These are phyloP conservation scores for Callorhinus ursinus DNA, from an alignment of 2,113 vertebrate species.

Conservation along the genomic window DNA sequence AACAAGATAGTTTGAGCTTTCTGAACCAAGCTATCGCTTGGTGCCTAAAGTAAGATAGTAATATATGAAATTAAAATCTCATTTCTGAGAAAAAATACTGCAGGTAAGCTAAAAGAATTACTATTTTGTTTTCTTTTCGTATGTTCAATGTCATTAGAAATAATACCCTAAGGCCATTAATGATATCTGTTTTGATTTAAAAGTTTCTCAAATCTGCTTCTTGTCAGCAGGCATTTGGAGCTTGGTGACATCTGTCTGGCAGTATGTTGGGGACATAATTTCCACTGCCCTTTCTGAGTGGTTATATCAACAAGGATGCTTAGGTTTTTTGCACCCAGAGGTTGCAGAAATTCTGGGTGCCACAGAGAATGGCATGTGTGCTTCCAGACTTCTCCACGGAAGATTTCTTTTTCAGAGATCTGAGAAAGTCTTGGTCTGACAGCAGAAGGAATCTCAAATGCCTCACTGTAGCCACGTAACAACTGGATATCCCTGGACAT, in stretches of 20 bases:
- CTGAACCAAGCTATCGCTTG: not conserved
- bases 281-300: slow-evolving; percentile 42
- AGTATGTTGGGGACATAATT: not conserved
- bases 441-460: not conserved
- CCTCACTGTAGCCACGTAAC: too few relatives aligned
- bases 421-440: not conserved
- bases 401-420: not conserved
- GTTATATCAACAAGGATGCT: not conserved
- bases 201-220: slow-evolving; percentile 36
- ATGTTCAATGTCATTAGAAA: not conserved
- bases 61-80: not conserved
- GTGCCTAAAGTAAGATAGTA: not conserved
- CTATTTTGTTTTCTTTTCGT: not conserved
- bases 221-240: slow-evolving; percentile 28
- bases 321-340: not conserved
- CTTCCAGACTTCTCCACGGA: not conserved
- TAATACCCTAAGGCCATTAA: not conserved
- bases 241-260: slow-evolving; percentile 69
- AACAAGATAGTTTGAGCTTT: not conserved
- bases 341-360: not conserved
- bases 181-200: not conserved
- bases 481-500: not conserved
- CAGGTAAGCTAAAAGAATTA: not conserved
- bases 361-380: not conserved
- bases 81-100: not conserved